Percentiles rank a stretch among this genome's conserved stretches.
Evolutionary conservation across 2,888 invertebrate species (phyloP).

Genomic region (Koerneria pararmatus): DNA sequence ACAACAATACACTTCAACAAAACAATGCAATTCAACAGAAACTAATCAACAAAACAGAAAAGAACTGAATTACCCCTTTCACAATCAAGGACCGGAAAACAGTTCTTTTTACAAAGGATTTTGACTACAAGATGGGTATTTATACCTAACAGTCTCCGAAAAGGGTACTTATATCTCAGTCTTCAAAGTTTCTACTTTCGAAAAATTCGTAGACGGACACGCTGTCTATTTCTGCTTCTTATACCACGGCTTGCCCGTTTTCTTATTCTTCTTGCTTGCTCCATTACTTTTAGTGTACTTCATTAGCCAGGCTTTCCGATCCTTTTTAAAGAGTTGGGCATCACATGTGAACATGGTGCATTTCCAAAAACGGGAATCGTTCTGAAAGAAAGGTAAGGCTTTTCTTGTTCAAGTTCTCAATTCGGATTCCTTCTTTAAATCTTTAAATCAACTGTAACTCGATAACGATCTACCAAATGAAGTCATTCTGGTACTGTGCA

Average conservation of each 20-base stretch:
- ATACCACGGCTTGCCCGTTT: conserved; percentile 9
- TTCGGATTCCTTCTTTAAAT: too few species aligned
- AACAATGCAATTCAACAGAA: too few species aligned
- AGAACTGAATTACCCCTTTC: too few species aligned
- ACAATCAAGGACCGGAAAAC: too few species aligned
- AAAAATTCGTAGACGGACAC: neutral
- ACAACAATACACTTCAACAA: too few species aligned
- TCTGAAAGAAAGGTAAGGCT: conserved; percentile 26
- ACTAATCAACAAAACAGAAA: too few species aligned
- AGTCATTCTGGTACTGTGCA: too few species aligned
- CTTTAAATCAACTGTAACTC: neutral
- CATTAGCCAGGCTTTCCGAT: conserved; percentile 32
- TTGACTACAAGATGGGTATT: too few species aligned
- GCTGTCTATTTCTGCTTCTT: conserved; percentile 18
- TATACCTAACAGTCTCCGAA: too few species aligned
- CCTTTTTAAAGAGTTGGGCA: conserved; percentile 31
- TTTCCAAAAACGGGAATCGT: conserved; percentile 34
- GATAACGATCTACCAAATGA: neutral
- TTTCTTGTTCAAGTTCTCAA: too few species aligned
- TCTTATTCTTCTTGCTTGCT: conserved; percentile 13
- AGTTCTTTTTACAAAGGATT: too few species aligned
- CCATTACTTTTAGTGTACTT: conserved; percentile 29
- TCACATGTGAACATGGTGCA: conserved; percentile 40
- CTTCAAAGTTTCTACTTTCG: neutral
- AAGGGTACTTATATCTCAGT: too few species aligned